phyloP scores from a whole-genome alignment of 1,140 invertebrate species.

The Sitodiplosis mosellana region DNA sequence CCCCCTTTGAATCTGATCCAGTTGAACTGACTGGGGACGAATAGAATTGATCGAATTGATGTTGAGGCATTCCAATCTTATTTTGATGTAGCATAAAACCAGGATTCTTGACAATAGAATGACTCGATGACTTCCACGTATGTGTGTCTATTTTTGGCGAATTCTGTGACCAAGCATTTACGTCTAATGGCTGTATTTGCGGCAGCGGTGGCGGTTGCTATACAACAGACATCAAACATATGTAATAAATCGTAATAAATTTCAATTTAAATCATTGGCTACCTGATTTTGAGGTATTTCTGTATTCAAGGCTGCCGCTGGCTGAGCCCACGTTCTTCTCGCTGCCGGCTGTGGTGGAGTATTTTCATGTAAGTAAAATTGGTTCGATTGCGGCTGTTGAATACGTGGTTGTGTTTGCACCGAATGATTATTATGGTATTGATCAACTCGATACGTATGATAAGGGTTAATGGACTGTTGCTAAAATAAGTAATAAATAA shows the following conservation, averaged over 20 bases:
- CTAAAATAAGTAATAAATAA: no score
- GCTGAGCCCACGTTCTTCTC: constrained; percentile 52
- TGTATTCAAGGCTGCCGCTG: constrained; percentile 29
- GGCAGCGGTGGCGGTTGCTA: no score
- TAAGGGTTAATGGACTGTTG: constrained; percentile 4
- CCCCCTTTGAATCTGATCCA: constrained; percentile 19
- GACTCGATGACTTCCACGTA: constrained; percentile 11
- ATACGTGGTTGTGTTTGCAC: neutral
- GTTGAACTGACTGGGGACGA: constrained; percentile 14
- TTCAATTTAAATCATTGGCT: no score
- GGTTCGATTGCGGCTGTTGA: constrained; percentile 21
- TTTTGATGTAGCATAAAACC: constrained; percentile 23
- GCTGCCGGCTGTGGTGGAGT: constrained; percentile 35
- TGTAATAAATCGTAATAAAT: no score
- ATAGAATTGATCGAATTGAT: constrained; percentile 16
- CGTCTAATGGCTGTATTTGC: constrained; percentile 6
- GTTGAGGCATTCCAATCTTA: constrained; percentile 12
- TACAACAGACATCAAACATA: no score
- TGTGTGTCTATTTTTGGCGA: constrained; percentile 8
- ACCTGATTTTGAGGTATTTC: neutral
- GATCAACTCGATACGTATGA: constrained; percentile 7
- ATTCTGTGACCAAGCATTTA: constrained; percentile 4
- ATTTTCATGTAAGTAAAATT: constrained; percentile 56
- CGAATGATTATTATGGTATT: constrained; percentile 17
- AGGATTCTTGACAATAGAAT: constrained; percentile 10